These are phyloP conservation scores for Leptosomus discolor DNA, from an alignment of 2,113 vertebrate genomes.

Conservation along the genomic window DNA sequence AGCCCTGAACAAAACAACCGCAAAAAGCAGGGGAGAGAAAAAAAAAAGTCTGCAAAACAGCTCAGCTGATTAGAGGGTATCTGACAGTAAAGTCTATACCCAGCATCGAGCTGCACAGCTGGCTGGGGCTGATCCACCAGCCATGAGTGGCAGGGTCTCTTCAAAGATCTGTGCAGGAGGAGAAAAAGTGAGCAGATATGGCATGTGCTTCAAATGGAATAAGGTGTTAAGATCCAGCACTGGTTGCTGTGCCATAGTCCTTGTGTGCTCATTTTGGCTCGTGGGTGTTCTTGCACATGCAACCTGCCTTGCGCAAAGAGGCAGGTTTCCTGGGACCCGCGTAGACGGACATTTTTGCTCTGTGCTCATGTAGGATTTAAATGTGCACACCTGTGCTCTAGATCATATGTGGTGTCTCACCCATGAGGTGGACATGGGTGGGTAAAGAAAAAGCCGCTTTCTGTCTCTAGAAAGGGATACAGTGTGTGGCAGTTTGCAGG, in stretches of 20 bases:
- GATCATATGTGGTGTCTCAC: neutral
- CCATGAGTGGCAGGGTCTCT: neutral
- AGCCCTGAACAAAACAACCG: neutral
- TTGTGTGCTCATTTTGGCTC: neutral
- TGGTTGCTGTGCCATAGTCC: neutral
- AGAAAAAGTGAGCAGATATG: neutral
- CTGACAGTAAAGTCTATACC: neutral
- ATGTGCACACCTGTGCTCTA: neutral
- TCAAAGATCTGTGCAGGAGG: neutral
- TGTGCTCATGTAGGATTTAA: neutral
- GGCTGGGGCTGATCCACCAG: neutral
- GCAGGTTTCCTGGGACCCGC: fast-evolving
- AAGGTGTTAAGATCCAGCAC: neutral
- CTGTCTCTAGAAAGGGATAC: fast-evolving
- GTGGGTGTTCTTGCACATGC: fast-evolving
- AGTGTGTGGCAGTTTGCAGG: fast-evolving
- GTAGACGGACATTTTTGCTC: neutral
- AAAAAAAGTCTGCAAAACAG: neutral
- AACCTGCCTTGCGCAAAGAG: fast-evolving
- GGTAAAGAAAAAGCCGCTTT: neutral
- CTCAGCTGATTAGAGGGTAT: neutral
- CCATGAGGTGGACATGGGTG: fast-evolving
- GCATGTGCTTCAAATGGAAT: fast-evolving
- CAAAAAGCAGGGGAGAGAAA: neutral
- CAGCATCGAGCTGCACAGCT: fast-evolving